Conservation (phyloP, 2,888 invertebrate genomes). For the Monopis laevigella region DNA sequence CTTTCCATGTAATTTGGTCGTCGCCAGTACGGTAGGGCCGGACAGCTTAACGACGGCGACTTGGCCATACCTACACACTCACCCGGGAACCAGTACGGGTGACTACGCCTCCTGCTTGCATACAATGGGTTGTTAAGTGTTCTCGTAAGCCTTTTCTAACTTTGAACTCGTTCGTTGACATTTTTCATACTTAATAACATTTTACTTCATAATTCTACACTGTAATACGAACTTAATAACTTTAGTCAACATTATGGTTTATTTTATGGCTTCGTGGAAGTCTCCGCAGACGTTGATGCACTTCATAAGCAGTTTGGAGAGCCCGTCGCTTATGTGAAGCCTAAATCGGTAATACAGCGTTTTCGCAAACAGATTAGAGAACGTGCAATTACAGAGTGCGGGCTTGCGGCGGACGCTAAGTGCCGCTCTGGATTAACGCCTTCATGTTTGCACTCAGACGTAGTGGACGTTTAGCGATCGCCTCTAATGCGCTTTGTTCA, state of each 20-base stretch:
- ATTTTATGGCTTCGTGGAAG: neutral
- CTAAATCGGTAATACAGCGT: slow-evolving; percentile 33
- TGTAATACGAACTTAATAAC: slow-evolving; percentile 21
- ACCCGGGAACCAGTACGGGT: slow-evolving; percentile 19
- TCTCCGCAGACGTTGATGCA: neutral
- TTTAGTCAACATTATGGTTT: slow-evolving; percentile 19
- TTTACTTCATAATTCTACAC: too few relatives aligned
- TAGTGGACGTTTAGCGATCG: slow-evolving; percentile 54
- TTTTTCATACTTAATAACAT: too few relatives aligned
- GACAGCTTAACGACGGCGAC: neutral
- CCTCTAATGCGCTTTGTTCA: slow-evolving; percentile 49
- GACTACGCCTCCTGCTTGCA: slow-evolving; percentile 44
- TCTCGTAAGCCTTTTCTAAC: too few relatives aligned
- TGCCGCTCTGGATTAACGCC: slow-evolving; percentile 58
- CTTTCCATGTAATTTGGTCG: slow-evolving; percentile 55
- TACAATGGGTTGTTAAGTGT: slow-evolving; percentile 49
- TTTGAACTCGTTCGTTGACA: too few relatives aligned
- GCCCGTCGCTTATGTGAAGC: slow-evolving; percentile 13
- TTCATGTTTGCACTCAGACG: slow-evolving; percentile 47
- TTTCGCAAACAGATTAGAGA: slow-evolving; percentile 58
- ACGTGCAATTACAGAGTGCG: slow-evolving; percentile 51
- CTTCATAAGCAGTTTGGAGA: neutral
- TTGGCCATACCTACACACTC: too few relatives aligned
- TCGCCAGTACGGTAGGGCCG: slow-evolving; percentile 22
- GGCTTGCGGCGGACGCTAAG: slow-evolving; percentile 56